Conservation (phyloP, 2,888 invertebrate species). For the Caenorhabditis sp. region DNA sequence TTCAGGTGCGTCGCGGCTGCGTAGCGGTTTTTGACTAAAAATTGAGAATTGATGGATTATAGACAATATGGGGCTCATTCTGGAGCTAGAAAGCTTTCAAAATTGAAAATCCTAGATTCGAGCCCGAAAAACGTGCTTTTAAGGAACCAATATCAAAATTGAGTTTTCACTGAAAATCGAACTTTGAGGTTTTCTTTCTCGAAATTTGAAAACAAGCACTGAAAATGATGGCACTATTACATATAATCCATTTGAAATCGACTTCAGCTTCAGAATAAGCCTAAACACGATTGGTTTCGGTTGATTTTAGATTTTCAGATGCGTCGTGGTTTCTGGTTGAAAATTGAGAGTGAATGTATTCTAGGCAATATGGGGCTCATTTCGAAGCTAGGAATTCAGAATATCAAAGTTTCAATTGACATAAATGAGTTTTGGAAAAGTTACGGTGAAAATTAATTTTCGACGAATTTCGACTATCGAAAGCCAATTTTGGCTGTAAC, state of each 20-base stretch:
- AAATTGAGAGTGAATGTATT: not conserved
- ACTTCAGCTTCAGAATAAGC: not conserved
- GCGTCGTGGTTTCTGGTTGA: not conserved
- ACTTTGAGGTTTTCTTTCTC: not conserved
- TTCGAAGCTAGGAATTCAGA: too few relatives aligned
- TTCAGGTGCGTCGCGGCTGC: not conserved
- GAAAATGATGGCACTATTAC: too few relatives aligned
- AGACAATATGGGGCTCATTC: not conserved
- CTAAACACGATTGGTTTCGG: not conserved
- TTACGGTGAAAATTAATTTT: too few relatives aligned
- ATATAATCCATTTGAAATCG: not conserved
- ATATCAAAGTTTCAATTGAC: too few relatives aligned
- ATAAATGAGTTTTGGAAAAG: too few relatives aligned
- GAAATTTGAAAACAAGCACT: not conserved
- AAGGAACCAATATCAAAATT: not conserved
- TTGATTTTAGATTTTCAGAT: not conserved
- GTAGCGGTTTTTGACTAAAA: not conserved
- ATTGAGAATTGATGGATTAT: not conserved
- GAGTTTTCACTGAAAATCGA: not conserved
- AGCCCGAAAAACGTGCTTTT: not conserved
- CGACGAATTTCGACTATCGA: not conserved
- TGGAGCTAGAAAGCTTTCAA: not conserved
- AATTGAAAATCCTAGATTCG: not conserved
- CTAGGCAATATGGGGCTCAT: slow-evolving; percentile 1
- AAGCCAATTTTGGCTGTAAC: not conserved